Percentiles rank a stretch among this genome's conserved stretches.
Evolutionary conservation across 2,113 vertebrate species (phyloP).

Genomic region (Anolis sagrei): DNA sequence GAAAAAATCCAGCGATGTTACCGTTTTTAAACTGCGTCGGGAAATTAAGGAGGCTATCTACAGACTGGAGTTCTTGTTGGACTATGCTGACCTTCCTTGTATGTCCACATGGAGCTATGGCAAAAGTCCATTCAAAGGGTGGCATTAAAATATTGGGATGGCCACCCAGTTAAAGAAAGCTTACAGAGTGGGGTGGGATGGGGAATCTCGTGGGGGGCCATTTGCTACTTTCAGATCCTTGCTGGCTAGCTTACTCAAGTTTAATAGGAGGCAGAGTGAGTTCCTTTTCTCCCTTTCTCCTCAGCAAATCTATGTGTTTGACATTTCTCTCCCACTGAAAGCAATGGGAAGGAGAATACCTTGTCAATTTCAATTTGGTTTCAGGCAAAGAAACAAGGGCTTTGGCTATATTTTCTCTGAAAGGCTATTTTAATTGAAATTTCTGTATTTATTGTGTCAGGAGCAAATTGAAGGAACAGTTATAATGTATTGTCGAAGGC

Average conservation of each 20-base stretch:
- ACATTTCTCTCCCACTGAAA: background rate
- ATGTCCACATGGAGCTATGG: background rate
- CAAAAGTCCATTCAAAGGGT: background rate
- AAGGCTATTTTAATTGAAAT: too few relatives aligned
- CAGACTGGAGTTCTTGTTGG: conserved; percentile 85
- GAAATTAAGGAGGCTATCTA: conserved; percentile 77
- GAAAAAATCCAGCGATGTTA: conserved; percentile 82
- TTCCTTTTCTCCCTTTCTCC: background rate
- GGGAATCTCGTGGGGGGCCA: background rate
- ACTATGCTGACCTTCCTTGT: conserved; percentile 85
- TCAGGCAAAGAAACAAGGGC: too few relatives aligned
- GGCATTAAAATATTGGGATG: too few relatives aligned
- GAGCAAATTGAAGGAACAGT: too few relatives aligned
- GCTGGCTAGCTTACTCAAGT: background rate
- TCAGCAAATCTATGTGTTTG: too few relatives aligned
- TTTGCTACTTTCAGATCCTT: background rate
- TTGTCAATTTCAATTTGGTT: background rate
- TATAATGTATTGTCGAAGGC: too few relatives aligned
- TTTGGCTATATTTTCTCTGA: too few relatives aligned
- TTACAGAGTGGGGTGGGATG: background rate
- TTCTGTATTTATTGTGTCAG: too few relatives aligned
- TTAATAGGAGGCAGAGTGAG: background rate
- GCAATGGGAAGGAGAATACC: background rate
- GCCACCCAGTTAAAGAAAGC: background rate
- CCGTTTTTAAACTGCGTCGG: conserved; percentile 78